Evolutionary conservation across 2,113 vertebrate species (phyloP), one percentile per base, ranked within the genome.

Genomic region (Pleuronectes platessa): DNA sequence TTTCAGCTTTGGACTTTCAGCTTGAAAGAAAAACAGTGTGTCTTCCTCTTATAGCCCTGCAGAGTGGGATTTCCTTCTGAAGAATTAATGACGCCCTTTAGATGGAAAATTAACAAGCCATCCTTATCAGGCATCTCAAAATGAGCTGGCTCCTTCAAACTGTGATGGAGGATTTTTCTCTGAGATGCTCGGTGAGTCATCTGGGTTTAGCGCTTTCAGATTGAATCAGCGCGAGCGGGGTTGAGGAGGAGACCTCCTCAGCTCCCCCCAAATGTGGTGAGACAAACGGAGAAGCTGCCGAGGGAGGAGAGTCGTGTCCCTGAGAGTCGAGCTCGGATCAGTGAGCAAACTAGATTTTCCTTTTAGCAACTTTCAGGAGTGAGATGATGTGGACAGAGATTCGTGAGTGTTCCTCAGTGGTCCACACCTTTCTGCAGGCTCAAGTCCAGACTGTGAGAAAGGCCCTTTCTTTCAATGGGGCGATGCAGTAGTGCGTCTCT

Each of bases 81-180:
- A 82, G 76, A 90, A 85, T 89, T 86, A 82, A 89, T 88, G 84
- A 81, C 0, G 80, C 61, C 72, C 88, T 87, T 90, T 71, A 88
- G 63, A 75, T 2, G 17, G 66, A 74, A 76, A 80, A 61, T 67
- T 79, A 76, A 88, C 78, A 79, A 86, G 72, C 69, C 81, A 45
- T 42, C 80, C 75, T 81, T 69, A 73, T 77, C 42, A 76, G 78
- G 18, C 71, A 80, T 62, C 81, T 78, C 61, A 58, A 71, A 80
- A 65, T 58, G 61, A 55, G 26, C 54, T 68, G 47, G 24, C 62
- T 49, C 72, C 64, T 82, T 78, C 55, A 88, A 73, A 81, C 74
- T 60, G 47, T 65, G 75, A 90, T 62, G 55, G 90, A 77, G 45
- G 67, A 75, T 56, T 58, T 56, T 42, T 35, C 23, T 79, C 53